These are phyloP conservation scores for Andrena marginata DNA, from an alignment of 2,888 invertebrate genomes.

Conservation along the genomic window DNA sequence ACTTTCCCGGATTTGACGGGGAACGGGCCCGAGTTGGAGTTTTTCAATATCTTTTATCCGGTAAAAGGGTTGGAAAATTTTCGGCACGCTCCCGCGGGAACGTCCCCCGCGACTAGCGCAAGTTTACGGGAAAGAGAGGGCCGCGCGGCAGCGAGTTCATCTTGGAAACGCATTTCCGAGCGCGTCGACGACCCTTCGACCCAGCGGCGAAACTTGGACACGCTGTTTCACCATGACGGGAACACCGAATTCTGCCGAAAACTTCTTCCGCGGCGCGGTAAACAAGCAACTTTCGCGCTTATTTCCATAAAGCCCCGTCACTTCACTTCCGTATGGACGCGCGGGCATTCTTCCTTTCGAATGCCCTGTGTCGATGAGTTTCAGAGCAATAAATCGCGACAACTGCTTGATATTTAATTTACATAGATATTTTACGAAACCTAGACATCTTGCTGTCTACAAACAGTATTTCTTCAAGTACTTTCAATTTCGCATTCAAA, in stretches of 20 bases:
- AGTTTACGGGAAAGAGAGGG: conserved; percentile 31
- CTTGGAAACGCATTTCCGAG: conserved; percentile 68
- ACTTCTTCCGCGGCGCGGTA: conserved; percentile 61
- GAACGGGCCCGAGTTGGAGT: conserved; percentile 13
- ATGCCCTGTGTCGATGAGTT: not conserved
- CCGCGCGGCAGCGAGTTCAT: conserved; percentile 55
- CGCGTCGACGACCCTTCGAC: conserved; percentile 65
- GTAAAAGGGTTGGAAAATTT: conserved; percentile 57
- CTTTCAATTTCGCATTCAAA: too few relatives aligned
- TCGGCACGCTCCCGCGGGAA: conserved; percentile 16
- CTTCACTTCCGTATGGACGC: conserved; percentile 55
- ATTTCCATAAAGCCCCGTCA: conserved; percentile 68
- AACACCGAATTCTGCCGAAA: conserved; percentile 64
- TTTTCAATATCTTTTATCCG: conserved; percentile 56
- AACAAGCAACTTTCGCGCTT: conserved; percentile 65
- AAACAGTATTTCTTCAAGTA: too few relatives aligned
- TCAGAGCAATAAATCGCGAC: too few relatives aligned
- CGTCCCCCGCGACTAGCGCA: not conserved
- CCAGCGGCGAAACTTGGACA: conserved; percentile 64
- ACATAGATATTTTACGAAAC: too few relatives aligned
- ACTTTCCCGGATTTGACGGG: conserved; percentile 41
- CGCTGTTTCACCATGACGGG: conserved; percentile 41
- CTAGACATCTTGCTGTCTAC: too few relatives aligned
- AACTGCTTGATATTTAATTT: too few relatives aligned
- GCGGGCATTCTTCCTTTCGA: too few relatives aligned